Percentiles rank a stretch among this genome's conserved stretches.
These are phyloP conservation scores for Meiosimyza platycephala DNA, from an alignment of 2,888 invertebrate genomes.

Conservation along the genomic window DNA sequence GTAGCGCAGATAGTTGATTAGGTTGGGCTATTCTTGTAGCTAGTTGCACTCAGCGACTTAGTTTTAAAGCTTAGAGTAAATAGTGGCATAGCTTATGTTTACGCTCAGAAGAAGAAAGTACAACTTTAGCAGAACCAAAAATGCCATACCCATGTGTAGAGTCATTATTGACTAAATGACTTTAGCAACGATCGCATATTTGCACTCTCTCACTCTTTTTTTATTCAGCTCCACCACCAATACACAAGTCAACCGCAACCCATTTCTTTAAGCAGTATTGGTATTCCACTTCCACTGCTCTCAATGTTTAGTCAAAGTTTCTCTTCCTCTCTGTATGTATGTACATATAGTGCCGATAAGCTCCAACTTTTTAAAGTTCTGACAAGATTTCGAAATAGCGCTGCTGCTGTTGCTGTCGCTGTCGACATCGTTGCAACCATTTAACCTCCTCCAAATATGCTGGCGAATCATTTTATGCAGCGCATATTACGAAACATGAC, in stretches of 20 bases:
- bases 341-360: constrained; percentile 21
- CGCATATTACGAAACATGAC: constrained; percentile 62
- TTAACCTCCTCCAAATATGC: constrained; percentile 48
- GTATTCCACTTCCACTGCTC: constrained; percentile 1
- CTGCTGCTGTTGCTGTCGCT: constrained; percentile 11
- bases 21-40: too few species aligned
- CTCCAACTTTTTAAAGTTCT: constrained; percentile 38
- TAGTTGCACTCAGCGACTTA: too few species aligned
- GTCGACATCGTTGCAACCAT: constrained; percentile 20
- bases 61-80: too few species aligned
- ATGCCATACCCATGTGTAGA: too few species aligned
- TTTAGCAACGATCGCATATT: too few species aligned
- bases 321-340: background rate
- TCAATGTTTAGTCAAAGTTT: background rate
- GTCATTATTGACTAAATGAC: too few species aligned
- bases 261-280: background rate
- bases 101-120: too few species aligned
- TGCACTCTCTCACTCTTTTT: too few species aligned
- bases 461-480: constrained; percentile 52
- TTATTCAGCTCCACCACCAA: background rate
- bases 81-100: too few species aligned
- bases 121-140: too few species aligned
- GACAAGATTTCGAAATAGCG: constrained; percentile 40
- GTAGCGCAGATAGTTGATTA: too few species aligned
- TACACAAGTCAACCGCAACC: background rate